These are phyloP conservation scores for Zaprionus lineosus DNA, from an alignment of 2,888 invertebrate genomes.

Conservation along the genomic window DNA sequence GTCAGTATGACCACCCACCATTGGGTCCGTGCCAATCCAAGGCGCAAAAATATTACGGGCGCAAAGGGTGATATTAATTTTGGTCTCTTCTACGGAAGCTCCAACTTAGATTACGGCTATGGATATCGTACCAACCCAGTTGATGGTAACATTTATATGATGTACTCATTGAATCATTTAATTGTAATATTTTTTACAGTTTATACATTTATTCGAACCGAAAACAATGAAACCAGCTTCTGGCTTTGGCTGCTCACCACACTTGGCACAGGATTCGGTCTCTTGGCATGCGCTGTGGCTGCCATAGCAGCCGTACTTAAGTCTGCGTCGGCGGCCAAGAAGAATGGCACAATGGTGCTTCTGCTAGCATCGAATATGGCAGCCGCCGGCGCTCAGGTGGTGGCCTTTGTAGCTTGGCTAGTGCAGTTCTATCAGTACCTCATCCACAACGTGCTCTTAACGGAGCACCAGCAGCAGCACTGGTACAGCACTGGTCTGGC, in stretches of 20 bases:
- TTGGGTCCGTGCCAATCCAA: slow-evolving; percentile 89
- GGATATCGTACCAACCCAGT: slow-evolving; percentile 89
- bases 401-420: slow-evolving; percentile 91
- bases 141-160: slow-evolving; percentile 84
- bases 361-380: slow-evolving; percentile 80
- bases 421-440: slow-evolving; percentile 92
- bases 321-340: slow-evolving; percentile 82
- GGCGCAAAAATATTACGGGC: slow-evolving; percentile 83
- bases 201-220: slow-evolving; percentile 77
- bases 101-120: slow-evolving; percentile 91
- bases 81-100: slow-evolving; percentile 93
- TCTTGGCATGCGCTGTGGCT: slow-evolving; percentile 81
- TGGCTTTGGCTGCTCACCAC: slow-evolving; percentile 82
- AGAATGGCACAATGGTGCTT: slow-evolving; percentile 80
- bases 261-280: slow-evolving; percentile 81
- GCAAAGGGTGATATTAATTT: slow-evolving; percentile 89
- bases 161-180: not conserved
- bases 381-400: slow-evolving; percentile 88
- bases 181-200: slow-evolving; percentile 58
- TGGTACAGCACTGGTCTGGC: slow-evolving; percentile 93
- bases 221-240: slow-evolving; percentile 80
- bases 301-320: slow-evolving; percentile 82
- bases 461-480: slow-evolving; percentile 89
- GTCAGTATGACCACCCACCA: slow-evolving; percentile 90
- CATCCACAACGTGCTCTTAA: slow-evolving; percentile 91